Percentiles rank a stretch among this genome's conserved stretches.
phyloP scores from a whole-genome alignment of 2,888 invertebrate genomes.

The Orchesella flavescens region DNA sequence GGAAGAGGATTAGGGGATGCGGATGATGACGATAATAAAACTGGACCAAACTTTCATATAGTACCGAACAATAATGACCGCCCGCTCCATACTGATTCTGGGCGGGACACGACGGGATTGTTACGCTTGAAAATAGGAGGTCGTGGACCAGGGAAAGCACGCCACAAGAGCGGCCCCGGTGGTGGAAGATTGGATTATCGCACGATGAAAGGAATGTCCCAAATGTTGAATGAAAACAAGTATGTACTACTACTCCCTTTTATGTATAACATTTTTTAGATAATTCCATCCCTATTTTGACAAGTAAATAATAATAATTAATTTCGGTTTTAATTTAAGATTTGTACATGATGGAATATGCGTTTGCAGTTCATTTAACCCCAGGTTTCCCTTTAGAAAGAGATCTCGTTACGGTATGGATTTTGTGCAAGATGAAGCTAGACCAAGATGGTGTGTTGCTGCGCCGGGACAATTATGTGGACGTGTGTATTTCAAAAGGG shows the following conservation, averaged over 20 bases:
- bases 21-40: too few relatives aligned
- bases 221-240: too few relatives aligned
- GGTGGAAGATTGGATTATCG: neutral
- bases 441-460: conserved; percentile 38
- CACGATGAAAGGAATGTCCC: too few relatives aligned
- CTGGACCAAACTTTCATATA: too few relatives aligned
- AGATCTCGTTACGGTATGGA: conserved; percentile 38
- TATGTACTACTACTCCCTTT: neutral
- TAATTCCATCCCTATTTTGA: too few relatives aligned
- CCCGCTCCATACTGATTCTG: conserved; percentile 5
- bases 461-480: conserved; percentile 47
- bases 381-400: conserved; percentile 24
- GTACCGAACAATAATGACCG: neutral
- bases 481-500: conserved; percentile 26
- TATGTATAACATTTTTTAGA: too few relatives aligned
- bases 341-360: conserved; percentile 3
- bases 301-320: too few relatives aligned
- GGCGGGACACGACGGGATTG: neutral
- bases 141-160: conserved; percentile 24
- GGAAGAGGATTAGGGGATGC: neutral
- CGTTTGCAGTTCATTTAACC: conserved; percentile 18
- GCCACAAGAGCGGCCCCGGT: conserved; percentile 32
- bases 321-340: too few relatives aligned
- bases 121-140: conserved; percentile 28
- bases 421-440: conserved; percentile 41